Percentiles rank a stretch among this genome's conserved stretches.
Evolutionary conservation across 2,888 invertebrate species (phyloP).

Genomic region (Melinaea marsaeus): DNA sequence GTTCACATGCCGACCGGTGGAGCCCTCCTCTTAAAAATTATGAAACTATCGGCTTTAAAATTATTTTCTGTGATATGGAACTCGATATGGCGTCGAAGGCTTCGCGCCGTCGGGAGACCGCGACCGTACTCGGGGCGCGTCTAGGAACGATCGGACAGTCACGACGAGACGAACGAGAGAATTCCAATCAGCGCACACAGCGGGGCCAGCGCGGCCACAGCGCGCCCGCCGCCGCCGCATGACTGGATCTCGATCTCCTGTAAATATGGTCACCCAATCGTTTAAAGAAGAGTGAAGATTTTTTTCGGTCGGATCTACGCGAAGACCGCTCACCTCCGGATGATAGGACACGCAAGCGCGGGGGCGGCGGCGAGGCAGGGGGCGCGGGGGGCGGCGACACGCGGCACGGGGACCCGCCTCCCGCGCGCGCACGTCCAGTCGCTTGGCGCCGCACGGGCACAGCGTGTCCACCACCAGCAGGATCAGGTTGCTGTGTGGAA

Average conservation of each 20-base stretch:
- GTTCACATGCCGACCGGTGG: conserved; percentile 46
- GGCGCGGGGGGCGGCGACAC: conserved; percentile 83
- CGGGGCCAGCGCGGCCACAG: conserved; percentile 45
- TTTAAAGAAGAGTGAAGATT: neutral
- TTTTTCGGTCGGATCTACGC: conserved; percentile 5
- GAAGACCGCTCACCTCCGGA: conserved; percentile 81
- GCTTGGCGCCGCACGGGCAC: conserved; percentile 92
- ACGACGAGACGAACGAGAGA: conserved; percentile 51
- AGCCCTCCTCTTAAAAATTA: conserved; percentile 38
- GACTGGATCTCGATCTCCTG: conserved; percentile 83
- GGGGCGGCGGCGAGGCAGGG: conserved; percentile 83
- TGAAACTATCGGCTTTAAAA: conserved; percentile 24
- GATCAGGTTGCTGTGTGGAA: conserved; percentile 92
- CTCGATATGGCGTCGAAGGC: conserved; percentile 35
- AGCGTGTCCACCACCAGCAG: conserved; percentile 91
- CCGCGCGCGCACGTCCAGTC: conserved; percentile 87
- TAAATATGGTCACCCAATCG: neutral
- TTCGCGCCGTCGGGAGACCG: conserved; percentile 30
- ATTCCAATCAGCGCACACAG: conserved; percentile 46
- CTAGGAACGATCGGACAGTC: conserved; percentile 48
- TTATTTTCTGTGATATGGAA: conserved; percentile 33
- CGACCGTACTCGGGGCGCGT: conserved; percentile 30
- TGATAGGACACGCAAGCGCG: conserved; percentile 92
- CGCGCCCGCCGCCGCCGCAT: conserved; percentile 73
- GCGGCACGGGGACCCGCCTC: conserved; percentile 81